Evolutionary conservation across 1,140 invertebrate genomes (phyloP).

Genomic region (Camponotus floridanus): DNA sequence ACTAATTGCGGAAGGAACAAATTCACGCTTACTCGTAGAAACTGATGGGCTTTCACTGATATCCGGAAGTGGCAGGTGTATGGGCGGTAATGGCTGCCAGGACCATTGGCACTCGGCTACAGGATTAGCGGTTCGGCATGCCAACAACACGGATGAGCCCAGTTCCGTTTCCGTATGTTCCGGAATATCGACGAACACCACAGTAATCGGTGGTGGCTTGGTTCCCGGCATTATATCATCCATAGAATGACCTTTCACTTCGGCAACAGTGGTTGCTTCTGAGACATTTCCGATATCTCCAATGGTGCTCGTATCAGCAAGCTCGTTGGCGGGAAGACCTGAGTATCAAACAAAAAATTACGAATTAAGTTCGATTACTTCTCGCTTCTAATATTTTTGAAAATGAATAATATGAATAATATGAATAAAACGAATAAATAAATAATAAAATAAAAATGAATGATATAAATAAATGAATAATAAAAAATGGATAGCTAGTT

Average conservation of each 20-base stretch:
- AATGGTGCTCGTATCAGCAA: conserved; percentile 60
- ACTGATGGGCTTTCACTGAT: conserved; percentile 74
- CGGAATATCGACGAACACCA: conserved; percentile 81
- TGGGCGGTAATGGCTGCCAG: conserved; percentile 83
- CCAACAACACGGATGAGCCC: conserved; percentile 81
- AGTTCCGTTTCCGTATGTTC: conserved; percentile 80
- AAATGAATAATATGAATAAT: too few relatives aligned
- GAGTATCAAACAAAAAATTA: not conserved
- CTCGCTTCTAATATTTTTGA: not conserved
- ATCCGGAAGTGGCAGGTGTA: conserved; percentile 82
- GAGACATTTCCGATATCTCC: conserved; percentile 46
- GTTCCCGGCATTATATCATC: conserved; percentile 79
- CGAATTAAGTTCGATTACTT: not conserved
- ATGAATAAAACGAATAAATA: too few relatives aligned
- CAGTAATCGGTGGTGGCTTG: conserved; percentile 62
- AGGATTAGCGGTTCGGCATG: conserved; percentile 81
- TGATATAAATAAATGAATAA: too few relatives aligned
- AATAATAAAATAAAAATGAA: too few relatives aligned
- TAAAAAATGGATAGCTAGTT: not conserved
- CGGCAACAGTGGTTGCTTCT: conserved; percentile 59
- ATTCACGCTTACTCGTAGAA: conserved; percentile 63
- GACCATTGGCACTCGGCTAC: conserved; percentile 84
- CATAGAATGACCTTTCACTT: conserved; percentile 77
- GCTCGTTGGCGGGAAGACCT: conserved; percentile 74
- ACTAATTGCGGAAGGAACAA: conserved; percentile 58